Evolutionary conservation across 2,888 invertebrate species (phyloP).

Genomic region (Dicyrtoma fusca): DNA sequence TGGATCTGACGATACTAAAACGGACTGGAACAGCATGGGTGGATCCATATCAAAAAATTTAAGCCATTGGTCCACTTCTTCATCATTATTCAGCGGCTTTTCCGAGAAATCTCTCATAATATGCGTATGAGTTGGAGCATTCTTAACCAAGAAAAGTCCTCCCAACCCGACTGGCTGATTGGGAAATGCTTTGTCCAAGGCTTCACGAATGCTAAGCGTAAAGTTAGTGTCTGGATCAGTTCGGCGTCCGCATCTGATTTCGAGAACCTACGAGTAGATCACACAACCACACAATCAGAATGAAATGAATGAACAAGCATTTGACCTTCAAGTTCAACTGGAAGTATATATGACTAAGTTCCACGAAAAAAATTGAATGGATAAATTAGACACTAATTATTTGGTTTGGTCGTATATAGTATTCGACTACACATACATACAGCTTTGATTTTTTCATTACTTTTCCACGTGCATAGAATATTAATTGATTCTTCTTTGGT

Average conservation of each 20-base stretch:
- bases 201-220: conserved; percentile 75
- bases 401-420: too few species aligned
- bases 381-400: too few species aligned
- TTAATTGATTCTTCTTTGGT: too few species aligned
- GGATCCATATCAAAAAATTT: conserved; percentile 88
- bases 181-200: conserved; percentile 61
- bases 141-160: conserved; percentile 81
- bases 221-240: conserved; percentile 70
- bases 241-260: conserved; percentile 74
- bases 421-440: too few species aligned
- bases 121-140: conserved; percentile 85
- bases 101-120: conserved; percentile 94
- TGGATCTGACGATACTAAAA: conserved; percentile 81
- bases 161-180: conserved; percentile 69
- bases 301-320: background rate
- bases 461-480: too few species aligned
- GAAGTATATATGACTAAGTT: background rate
- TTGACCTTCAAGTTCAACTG: too few species aligned
- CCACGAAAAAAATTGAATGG: too few species aligned
- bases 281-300: too few species aligned
- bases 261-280: conserved; percentile 66
- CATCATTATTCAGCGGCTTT: conserved; percentile 71
- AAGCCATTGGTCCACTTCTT: conserved; percentile 83
- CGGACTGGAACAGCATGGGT: conserved; percentile 84
- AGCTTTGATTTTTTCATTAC: too few species aligned